Evolutionary conservation across 2,113 vertebrate genomes (phyloP).

Genomic region (Pagrus major): DNA sequence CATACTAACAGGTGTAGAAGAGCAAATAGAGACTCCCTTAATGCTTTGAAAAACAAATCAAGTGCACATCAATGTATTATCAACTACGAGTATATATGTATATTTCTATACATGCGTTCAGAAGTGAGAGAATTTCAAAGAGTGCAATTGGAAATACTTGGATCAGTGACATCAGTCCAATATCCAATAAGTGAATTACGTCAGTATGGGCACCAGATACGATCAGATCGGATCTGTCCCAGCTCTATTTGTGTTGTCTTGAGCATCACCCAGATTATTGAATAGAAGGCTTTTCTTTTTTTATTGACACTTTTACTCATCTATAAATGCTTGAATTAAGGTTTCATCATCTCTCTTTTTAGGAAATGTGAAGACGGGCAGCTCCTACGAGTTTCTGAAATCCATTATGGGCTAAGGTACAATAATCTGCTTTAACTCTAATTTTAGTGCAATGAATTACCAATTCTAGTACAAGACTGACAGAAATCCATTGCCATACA

Average conservation of each 20-base stretch:
- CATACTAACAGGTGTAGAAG: too few relatives aligned
- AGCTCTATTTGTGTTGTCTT: neutral
- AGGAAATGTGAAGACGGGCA: conserved; percentile 59
- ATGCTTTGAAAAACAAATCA: too few relatives aligned
- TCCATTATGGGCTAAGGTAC: conserved; percentile 76
- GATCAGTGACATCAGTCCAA: too few relatives aligned
- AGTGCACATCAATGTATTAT: too few relatives aligned
- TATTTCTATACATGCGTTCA: too few relatives aligned
- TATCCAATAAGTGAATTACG: too few relatives aligned
- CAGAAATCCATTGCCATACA: conserved; percentile 14
- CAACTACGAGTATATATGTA: too few relatives aligned
- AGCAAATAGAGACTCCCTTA: too few relatives aligned
- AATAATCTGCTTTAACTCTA: conserved; percentile 22
- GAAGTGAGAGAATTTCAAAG: too few relatives aligned
- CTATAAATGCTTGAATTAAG: conserved; percentile 14
- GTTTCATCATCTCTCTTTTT: conserved; percentile 34
- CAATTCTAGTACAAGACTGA: conserved; percentile 20
- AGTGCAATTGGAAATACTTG: too few relatives aligned
- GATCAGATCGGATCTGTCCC: too few relatives aligned
- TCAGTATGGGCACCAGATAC: too few relatives aligned
- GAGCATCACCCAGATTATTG: neutral
- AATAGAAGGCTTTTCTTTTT: neutral
- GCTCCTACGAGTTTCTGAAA: conserved; percentile 80
- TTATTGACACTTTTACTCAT: neutral
- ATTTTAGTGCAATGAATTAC: conserved; percentile 7